Percentiles rank a stretch among this genome's conserved stretches.
Conservation (phyloP, 2,113 vertebrate species). For the Sylvietta virens region DNA sequence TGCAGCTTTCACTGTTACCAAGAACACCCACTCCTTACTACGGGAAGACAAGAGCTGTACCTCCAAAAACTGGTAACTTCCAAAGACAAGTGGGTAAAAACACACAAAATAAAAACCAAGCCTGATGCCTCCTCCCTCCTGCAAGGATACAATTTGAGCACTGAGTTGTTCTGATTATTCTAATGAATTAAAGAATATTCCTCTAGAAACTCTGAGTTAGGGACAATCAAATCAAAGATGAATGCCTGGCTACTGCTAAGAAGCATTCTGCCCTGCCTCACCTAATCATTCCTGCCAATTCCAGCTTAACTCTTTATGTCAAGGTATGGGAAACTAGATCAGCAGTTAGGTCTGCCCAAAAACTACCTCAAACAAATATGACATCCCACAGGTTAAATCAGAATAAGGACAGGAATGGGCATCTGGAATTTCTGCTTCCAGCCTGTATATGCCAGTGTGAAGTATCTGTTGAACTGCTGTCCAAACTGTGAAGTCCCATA, state of each 20-base stretch:
- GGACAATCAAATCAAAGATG: background rate
- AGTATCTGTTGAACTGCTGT: background rate
- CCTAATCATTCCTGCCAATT: background rate
- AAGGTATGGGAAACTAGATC: background rate
- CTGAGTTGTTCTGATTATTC: background rate
- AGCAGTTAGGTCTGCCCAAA: background rate
- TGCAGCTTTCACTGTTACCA: background rate
- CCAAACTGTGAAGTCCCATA: background rate
- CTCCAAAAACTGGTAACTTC: background rate
- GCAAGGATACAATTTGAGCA: background rate
- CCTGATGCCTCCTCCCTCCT: rapidly evolving
- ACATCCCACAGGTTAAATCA: background rate
- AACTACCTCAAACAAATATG: background rate
- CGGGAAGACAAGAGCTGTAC: background rate
- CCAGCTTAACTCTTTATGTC: background rate
- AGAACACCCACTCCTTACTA: background rate
- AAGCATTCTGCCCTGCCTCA: background rate
- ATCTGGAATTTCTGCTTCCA: background rate
- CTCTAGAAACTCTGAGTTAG: background rate
- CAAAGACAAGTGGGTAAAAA: background rate
- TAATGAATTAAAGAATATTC: background rate
- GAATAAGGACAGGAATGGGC: background rate
- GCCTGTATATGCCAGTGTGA: background rate
- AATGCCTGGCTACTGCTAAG: background rate
- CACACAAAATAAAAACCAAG: background rate